phyloP scores from a whole-genome alignment of 2,113 vertebrate genomes.

The Saguinus imperator region DNA sequence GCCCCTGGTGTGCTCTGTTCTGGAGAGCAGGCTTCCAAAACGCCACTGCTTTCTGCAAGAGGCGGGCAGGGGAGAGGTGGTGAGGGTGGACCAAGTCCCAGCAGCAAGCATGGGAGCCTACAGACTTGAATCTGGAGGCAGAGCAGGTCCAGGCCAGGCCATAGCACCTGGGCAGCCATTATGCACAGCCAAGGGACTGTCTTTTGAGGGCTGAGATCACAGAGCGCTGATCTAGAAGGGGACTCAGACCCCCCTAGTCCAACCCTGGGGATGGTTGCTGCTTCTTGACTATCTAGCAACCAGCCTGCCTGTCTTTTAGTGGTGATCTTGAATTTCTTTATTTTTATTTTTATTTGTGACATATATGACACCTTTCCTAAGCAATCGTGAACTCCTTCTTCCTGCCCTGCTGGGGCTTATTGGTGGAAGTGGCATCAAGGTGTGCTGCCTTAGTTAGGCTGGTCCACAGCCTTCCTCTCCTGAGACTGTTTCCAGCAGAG shows the following conservation, averaged over 20 bases:
- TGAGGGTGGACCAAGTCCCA: not conserved
- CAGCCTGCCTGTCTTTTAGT: not conserved
- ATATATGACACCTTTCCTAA: no score
- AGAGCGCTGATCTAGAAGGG: not conserved
- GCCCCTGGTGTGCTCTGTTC: not conserved
- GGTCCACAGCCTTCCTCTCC: not conserved
- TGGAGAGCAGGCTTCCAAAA: not conserved
- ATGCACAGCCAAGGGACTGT: not conserved
- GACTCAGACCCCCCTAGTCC: not conserved
- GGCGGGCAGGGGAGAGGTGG: no score
- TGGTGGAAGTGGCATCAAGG: not conserved
- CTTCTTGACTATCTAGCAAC: not conserved
- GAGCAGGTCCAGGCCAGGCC: not conserved
- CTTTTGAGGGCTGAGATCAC: not conserved
- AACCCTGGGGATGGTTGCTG: accelerated
- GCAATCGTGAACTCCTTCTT: not conserved
- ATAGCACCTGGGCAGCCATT: accelerated
- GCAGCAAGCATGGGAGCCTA: accelerated
- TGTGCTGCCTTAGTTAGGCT: not conserved
- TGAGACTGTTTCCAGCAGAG: not conserved
- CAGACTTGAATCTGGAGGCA: not conserved
- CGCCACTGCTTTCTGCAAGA: not conserved
- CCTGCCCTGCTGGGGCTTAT: not conserved
- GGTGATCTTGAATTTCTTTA: not conserved
- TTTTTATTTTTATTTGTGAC: no score